These are phyloP conservation scores for Caenorhabditis briggsae DNA, from an alignment of 1,140 invertebrate species.

Conservation along the genomic window DNA sequence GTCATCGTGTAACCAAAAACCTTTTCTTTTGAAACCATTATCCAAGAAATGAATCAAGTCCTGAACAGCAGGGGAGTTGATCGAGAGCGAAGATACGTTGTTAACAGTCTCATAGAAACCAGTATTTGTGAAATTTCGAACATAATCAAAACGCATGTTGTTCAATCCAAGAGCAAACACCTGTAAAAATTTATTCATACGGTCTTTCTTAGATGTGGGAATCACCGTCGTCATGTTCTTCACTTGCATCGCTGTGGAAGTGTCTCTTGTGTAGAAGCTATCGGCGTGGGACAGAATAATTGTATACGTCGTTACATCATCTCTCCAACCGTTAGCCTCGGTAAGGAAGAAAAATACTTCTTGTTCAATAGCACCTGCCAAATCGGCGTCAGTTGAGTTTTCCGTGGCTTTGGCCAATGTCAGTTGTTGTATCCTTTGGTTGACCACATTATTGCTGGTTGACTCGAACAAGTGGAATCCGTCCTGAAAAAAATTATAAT, in stretches of 20 bases:
- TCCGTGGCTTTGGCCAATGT: conserved; percentile 21
- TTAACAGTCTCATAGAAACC: conserved; percentile 12
- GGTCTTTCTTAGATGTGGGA: background rate
- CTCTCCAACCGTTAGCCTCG: conserved; percentile 39
- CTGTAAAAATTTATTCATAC: background rate
- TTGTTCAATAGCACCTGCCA: conserved; percentile 56
- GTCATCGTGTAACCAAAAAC: background rate
- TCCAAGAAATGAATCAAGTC: background rate
- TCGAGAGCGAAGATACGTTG: background rate
- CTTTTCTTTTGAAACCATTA: background rate
- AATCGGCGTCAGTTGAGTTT: conserved; percentile 19
- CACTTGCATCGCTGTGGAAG: background rate
- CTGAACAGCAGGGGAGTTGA: background rate
- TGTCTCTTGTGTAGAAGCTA: conserved; percentile 18
- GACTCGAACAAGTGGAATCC: conserved; percentile 49
- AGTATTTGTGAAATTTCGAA: conserved; percentile 18
- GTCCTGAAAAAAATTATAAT: background rate
- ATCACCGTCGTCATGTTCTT: background rate
- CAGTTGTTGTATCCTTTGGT: conserved; percentile 27
- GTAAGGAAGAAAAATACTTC: conserved; percentile 44
- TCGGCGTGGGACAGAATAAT: conserved; percentile 45
- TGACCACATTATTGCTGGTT: conserved; percentile 40
- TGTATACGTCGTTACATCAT: conserved; percentile 32
- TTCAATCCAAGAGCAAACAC: conserved; percentile 43
- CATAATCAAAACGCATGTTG: background rate